A percentile compares a stretch with the other conserved stretches of the same genome.
Conservation (phyloP, 2,888 invertebrate genomes). For the Pelosia muscerda region DNA sequence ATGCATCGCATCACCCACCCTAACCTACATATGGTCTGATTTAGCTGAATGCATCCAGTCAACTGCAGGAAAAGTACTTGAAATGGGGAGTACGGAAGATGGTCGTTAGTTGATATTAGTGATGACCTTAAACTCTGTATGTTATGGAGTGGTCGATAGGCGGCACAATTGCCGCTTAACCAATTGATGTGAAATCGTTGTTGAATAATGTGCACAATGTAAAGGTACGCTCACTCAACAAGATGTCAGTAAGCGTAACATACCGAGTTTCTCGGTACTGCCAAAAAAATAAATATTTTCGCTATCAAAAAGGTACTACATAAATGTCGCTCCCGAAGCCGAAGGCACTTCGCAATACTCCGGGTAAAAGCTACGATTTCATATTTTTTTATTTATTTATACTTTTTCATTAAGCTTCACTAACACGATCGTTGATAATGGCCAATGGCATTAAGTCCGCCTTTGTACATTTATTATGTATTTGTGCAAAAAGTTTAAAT, state of each 20-base stretch:
- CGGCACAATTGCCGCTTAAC: constrained; percentile 22
- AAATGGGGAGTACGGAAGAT: neutral
- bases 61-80: neutral
- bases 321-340: too few relatives aligned
- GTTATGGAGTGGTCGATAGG: neutral
- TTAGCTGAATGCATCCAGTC: neutral
- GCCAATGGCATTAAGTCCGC: too few relatives aligned
- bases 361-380: too few relatives aligned
- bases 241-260: neutral
- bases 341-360: too few relatives aligned
- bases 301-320: too few relatives aligned
- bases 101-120: neutral
- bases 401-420: too few relatives aligned
- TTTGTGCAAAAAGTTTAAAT: too few relatives aligned
- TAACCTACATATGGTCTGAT: neutral
- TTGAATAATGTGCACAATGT: constrained; percentile 14
- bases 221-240: neutral
- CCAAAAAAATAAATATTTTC: too few relatives aligned
- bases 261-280: neutral
- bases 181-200: constrained; percentile 22
- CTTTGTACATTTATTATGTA: too few relatives aligned
- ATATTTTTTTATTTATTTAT: too few relatives aligned
- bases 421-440: too few relatives aligned
- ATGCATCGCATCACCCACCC: neutral
- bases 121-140: neutral